Conservation (phyloP, 2,113 vertebrate genomes). For the Oxyruncus cristatus region DNA sequence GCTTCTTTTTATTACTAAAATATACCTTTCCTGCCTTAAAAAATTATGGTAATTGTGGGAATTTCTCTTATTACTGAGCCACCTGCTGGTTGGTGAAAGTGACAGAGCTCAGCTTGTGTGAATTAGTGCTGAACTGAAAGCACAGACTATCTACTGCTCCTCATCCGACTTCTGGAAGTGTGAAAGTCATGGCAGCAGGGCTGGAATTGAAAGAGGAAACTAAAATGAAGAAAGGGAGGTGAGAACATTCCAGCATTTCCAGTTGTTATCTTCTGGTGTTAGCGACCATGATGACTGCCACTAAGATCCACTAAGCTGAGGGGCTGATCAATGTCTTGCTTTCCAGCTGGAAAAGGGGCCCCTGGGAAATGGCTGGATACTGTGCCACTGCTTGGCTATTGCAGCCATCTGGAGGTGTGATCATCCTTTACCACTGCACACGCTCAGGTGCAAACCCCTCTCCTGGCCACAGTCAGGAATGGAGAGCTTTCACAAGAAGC, state of each 20-base stretch:
- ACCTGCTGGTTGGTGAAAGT: neutral
- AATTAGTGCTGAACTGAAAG: neutral
- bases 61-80: neutral
- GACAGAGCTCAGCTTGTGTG: neutral
- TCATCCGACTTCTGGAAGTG: neutral
- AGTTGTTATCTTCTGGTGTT: neutral
- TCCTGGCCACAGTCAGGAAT: neutral
- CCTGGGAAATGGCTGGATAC: neutral
- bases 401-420: neutral
- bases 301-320: neutral
- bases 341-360: neutral
- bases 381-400: neutral
- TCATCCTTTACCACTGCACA: neutral
- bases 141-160: neutral
- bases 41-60: neutral
- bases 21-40: slow-evolving; percentile 3
- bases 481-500: neutral
- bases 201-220: neutral
- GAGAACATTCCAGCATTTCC: neutral
- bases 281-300: neutral
- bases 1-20: slow-evolving; percentile 5
- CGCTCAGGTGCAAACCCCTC: accelerated
- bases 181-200: neutral
- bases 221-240: neutral
- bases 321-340: neutral